phyloP scores from a whole-genome alignment of 2,888 invertebrate species.

The Rhabditoides inermis region DNA sequence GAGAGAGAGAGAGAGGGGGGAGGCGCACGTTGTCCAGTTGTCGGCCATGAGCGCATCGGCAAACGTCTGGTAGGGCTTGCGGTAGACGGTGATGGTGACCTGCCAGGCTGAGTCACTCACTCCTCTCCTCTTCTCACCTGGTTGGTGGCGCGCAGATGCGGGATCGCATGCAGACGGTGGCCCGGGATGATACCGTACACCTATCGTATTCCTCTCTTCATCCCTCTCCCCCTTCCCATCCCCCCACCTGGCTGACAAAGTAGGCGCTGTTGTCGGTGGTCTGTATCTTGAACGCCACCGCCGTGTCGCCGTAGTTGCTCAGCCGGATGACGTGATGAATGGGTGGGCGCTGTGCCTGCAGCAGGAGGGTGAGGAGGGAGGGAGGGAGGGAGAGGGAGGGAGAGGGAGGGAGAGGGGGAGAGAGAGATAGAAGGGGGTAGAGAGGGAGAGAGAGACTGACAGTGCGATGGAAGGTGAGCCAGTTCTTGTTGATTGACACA shows the following conservation, averaged over 20 bases:
- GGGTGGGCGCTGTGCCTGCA: slow-evolving; percentile 16
- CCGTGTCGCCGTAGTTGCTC: slow-evolving; percentile 23
- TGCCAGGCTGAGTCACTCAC: no score
- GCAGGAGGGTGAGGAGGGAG: background rate
- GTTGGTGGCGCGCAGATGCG: slow-evolving; percentile 1
- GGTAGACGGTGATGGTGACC: no score
- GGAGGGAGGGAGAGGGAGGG: background rate
- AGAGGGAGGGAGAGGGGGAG: background rate
- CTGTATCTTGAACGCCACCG: slow-evolving; percentile 27
- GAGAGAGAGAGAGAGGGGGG: background rate
- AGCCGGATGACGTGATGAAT: slow-evolving; percentile 13
- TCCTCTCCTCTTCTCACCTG: no score
- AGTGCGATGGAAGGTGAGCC: slow-evolving; percentile 3
- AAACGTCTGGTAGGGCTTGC: no score
- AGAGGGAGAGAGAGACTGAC: background rate
- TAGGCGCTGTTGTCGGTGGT: slow-evolving; percentile 29
- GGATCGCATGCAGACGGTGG: background rate
- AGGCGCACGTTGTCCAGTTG: no score
- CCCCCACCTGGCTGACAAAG: slow-evolving; percentile 22
- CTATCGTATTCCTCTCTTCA: no score
- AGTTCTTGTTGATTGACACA: slow-evolving; percentile 14
- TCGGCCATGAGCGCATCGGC: no score
- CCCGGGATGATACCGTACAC: slow-evolving; percentile 3
- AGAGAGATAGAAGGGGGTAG: background rate
- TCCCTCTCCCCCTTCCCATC: no score